Evolutionary conservation across 2,797 vertebrate species (phyloP).

Genomic region (Pogonophryne albipinna): DNA sequence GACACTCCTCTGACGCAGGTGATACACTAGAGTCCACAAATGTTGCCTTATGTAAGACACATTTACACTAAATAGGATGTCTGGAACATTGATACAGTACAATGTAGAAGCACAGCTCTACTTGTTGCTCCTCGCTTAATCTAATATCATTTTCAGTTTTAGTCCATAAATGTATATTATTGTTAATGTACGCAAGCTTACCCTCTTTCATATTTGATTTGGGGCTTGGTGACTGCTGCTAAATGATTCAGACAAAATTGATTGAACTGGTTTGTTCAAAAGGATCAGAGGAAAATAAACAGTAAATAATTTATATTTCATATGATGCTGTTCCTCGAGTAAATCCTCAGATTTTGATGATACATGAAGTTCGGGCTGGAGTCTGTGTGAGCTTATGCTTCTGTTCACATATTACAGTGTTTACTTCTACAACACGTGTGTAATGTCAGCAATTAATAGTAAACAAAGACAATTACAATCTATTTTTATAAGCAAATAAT

Average conservation of each 20-base stretch:
- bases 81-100: slow-evolving; percentile 9
- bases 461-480: not conserved
- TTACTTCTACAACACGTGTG: slow-evolving; percentile 3
- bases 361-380: not conserved
- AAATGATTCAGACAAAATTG: slow-evolving; percentile 9
- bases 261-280: slow-evolving; percentile 35
- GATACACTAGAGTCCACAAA: slow-evolving; percentile 35
- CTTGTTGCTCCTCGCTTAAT: not conserved
- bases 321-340: not conserved
- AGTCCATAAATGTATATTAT: slow-evolving; percentile 1
- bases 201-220: slow-evolving; percentile 31
- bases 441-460: not conserved
- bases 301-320: slow-evolving; percentile 18
- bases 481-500: not conserved
- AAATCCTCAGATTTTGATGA: slow-evolving; percentile 13
- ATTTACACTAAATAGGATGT: slow-evolving; percentile 28
- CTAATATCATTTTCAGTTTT: not conserved
- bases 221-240: not conserved
- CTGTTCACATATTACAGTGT: not conserved
- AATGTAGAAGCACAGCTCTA: not conserved
- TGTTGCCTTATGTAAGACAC: slow-evolving; percentile 25
- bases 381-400: not conserved
- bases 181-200: not conserved
- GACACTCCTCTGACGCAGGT: slow-evolving; percentile 38
- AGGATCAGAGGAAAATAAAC: slow-evolving; percentile 24